Evolutionary conservation across 2,888 invertebrate species (phyloP).

Genomic region (Clepsis dumicolana): DNA sequence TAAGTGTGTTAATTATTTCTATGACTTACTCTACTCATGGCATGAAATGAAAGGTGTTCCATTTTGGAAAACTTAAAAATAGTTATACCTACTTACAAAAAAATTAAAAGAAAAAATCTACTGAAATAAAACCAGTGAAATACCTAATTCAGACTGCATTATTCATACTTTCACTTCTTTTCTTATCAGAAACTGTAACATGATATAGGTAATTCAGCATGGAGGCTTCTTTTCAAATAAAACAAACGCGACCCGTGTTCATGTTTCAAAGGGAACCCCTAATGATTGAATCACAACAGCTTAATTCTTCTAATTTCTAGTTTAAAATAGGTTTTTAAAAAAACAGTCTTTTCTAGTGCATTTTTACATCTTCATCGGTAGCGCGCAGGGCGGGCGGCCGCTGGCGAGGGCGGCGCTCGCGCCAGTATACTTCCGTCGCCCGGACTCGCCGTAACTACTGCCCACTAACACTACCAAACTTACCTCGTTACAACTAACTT

Average conservation of each 20-base stretch:
- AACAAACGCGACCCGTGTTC: background rate
- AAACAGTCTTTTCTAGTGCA: conserved; percentile 60
- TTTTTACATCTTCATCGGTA: conserved; percentile 48
- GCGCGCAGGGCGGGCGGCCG: conserved; percentile 66
- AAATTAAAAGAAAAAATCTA: no score
- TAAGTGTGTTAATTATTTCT: no score
- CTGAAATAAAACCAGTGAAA: no score
- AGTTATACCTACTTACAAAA: no score
- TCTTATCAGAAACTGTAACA: no score
- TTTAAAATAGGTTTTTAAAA: conserved; percentile 5
- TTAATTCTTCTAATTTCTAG: background rate
- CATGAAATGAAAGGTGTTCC: no score
- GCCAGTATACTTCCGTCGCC: conserved; percentile 67
- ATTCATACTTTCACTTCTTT: no score
- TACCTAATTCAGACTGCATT: no score
- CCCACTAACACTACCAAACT: conserved; percentile 33
- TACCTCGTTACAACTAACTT: conserved; percentile 10
- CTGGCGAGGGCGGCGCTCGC: conserved; percentile 73
- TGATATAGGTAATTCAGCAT: no score
- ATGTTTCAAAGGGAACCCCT: background rate
- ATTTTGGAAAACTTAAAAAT: no score
- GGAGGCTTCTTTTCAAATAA: no score
- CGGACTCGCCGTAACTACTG: conserved; percentile 53
- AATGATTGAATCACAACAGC: background rate
- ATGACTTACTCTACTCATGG: no score